These are phyloP conservation scores for Pecten maximus DNA, from an alignment of 2,888 invertebrate genomes.

Conservation along the genomic window DNA sequence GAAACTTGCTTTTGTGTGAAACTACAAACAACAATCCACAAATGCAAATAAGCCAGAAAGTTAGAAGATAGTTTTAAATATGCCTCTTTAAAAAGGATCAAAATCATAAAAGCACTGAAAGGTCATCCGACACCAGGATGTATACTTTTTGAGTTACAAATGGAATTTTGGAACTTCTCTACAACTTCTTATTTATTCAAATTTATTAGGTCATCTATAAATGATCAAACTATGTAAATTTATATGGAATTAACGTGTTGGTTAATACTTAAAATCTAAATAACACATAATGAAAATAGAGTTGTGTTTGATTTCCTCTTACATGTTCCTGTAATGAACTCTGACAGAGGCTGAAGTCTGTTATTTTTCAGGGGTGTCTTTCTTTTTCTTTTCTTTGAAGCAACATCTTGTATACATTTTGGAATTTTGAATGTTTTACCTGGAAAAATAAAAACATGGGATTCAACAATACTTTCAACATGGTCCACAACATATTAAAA, in stretches of 20 bases:
- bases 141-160: background rate
- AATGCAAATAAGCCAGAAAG: no score
- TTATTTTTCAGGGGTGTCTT: constrained; percentile 40
- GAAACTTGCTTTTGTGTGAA: constrained; percentile 69
- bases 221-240: no score
- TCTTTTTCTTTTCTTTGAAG: constrained; percentile 60
- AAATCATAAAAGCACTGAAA: no score
- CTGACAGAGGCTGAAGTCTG: constrained; percentile 48
- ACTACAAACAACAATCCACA: constrained; percentile 51
- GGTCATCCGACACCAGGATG: no score
- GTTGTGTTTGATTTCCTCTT: constrained; percentile 40
- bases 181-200: background rate
- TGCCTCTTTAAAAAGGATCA: background rate
- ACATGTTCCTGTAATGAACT: constrained; percentile 56
- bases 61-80: no score
- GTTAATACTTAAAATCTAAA: no score
- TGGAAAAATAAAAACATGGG: constrained; percentile 37
- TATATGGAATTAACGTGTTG: no score
- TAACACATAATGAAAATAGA: background rate
- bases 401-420: constrained; percentile 51
- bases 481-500: background rate
- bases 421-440: constrained; percentile 57
- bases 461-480: background rate
- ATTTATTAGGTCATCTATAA: background rate
- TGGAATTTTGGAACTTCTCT: background rate